Evolutionary conservation across 2,888 invertebrate species (phyloP), one percentile per base, ranked within the genome.

Genomic region (Carabus problematicus): DNA sequence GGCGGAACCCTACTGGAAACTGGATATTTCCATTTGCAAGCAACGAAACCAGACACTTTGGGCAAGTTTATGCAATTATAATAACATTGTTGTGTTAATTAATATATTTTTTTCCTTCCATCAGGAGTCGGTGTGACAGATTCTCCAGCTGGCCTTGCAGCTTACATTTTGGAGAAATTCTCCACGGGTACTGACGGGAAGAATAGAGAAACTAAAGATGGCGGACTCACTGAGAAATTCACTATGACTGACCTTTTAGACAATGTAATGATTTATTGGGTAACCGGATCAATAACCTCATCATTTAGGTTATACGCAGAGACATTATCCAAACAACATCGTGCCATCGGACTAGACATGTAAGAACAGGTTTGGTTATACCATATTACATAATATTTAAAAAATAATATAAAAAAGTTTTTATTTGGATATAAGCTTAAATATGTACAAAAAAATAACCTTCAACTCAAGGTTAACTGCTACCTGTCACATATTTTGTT

Each of bases 31-130:
- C 94, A 95, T 77, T 73, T 95, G 4, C 95, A 96, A 78, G 87
- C 92, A 0, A 94, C 95, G 0, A 95, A 94, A 79, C 95, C 96
- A 11, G 95, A 96, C 76, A 94, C 95, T 0, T 82, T 93, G 73
- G 95, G 94, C 91, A 77, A 80, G 82, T 72, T 71, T 42, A 29
- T 39, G 40, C 11, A 12, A 8, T 56, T 43, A 16, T 11, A 49
- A 12, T 11, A 49, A 12, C 8, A 11, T 49, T 49, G 49, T 8
- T 8, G 42, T 45, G 45, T 45, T 12, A 45, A 45, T 45, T 45
- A 12, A 7, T 45, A 45, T 3, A 2, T 12, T 45, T 11, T 45
- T 45, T 45, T 49, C 14, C 18, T 49, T 49, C 49, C 8, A 12
- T 12, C 58, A 66, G 66, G 66, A 40, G 18, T 66, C 7, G 66